Evolutionary conservation across 2,113 vertebrate genomes (phyloP).

Genomic region (Galeopterus variegatus): DNA sequence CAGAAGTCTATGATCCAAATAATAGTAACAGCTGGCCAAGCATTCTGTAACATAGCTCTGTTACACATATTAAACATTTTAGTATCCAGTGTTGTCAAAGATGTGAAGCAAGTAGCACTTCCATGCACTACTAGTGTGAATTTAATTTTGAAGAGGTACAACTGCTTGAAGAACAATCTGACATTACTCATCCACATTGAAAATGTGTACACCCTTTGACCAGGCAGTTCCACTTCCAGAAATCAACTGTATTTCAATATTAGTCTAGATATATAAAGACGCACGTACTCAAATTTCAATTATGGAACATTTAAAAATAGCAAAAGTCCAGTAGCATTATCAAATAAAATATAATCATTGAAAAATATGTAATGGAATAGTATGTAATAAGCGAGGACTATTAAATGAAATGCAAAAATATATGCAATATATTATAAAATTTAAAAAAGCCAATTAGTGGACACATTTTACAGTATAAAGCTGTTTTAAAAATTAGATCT

Average conservation of each 20-base stretch:
- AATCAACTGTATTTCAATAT: not conserved
- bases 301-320: not conserved
- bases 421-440: not conserved
- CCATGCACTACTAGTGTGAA: not conserved
- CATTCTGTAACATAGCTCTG: not conserved
- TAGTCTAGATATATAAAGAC: not conserved
- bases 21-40: not conserved
- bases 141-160: not conserved
- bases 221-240: not conserved
- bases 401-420: not conserved
- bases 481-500: not conserved
- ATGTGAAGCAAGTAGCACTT: not conserved
- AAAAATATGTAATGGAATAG: not conserved
- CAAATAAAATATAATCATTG: not conserved
- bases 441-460: not conserved
- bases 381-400: not conserved
- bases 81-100: not conserved
- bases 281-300: not conserved
- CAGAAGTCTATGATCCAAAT: not conserved
- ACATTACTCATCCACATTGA: not conserved
- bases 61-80: not conserved
- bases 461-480: not conserved
- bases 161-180: not conserved
- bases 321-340: not conserved
- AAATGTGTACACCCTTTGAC: not conserved